phyloP scores from a whole-genome alignment of 1,140 invertebrate genomes.

The Brevipalpus yothersi region DNA sequence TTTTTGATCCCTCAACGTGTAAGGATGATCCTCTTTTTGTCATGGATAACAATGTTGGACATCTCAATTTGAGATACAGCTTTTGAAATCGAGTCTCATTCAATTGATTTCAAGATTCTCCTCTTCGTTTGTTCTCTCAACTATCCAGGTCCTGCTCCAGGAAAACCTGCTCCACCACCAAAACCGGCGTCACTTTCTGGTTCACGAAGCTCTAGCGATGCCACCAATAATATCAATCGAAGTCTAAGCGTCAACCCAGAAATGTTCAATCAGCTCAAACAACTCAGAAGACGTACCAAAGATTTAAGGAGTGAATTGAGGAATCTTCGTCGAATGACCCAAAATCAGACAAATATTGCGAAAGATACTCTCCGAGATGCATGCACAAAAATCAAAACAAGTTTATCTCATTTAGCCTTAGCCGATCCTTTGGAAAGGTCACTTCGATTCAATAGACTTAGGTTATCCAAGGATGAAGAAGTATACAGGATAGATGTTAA shows the following conservation, averaged over 20 bases:
- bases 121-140: too few relatives aligned
- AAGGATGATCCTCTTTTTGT: too few relatives aligned
- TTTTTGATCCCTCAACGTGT: too few relatives aligned
- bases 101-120: too few relatives aligned
- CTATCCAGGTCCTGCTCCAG: background rate
- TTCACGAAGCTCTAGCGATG: background rate
- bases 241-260: conserved; percentile 47
- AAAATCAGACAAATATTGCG: conserved; percentile 66
- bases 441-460: conserved; percentile 34
- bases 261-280: conserved; percentile 56
- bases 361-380: conserved; percentile 54
- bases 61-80: too few relatives aligned
- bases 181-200: conserved; percentile 38
- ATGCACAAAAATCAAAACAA: conserved; percentile 12
- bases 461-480: conserved; percentile 48
- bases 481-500: conserved; percentile 72
- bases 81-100: too few relatives aligned
- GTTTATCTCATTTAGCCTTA: background rate
- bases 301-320: conserved; percentile 65
- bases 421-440: conserved; percentile 19
- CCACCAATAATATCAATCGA: conserved; percentile 8
- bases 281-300: conserved; percentile 64
- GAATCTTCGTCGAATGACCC: conserved; percentile 59
- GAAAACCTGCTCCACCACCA: conserved; percentile 54
- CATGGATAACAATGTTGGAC: too few relatives aligned